These are phyloP conservation scores for Perodicticus potto DNA, from an alignment of 2,797 vertebrate species.

Conservation along the genomic window DNA sequence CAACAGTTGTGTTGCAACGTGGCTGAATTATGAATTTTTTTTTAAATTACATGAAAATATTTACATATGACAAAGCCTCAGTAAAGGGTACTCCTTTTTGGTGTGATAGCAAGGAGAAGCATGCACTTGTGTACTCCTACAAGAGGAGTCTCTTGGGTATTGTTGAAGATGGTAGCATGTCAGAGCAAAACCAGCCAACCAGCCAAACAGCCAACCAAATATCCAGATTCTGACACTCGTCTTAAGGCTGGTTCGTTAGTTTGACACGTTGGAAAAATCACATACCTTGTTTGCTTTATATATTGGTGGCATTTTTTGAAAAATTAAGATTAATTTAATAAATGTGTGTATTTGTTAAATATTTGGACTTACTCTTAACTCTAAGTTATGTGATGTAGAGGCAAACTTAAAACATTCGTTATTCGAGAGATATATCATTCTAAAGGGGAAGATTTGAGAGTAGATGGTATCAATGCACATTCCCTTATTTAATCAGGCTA, in stretches of 20 bases:
- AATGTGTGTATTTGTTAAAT: background rate
- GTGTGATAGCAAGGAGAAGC: background rate
- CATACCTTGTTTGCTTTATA: background rate
- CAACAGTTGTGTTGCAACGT: background rate
- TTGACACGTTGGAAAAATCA: background rate
- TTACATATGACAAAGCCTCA: background rate
- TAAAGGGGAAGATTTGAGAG: background rate
- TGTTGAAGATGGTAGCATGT: background rate
- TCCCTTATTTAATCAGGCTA: background rate
- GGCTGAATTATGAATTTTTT: background rate
- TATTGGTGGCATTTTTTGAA: background rate
- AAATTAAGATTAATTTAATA: background rate
- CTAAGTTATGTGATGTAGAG: background rate
- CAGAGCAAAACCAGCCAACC: background rate
- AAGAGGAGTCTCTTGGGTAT: background rate
- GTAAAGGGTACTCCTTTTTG: background rate
- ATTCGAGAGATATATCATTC: background rate
- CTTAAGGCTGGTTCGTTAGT: background rate
- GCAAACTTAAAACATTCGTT: background rate
- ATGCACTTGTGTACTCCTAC: background rate
- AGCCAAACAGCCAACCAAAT: background rate
- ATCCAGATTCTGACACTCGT: background rate
- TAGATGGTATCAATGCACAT: background rate
- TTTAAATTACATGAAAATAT: background rate
- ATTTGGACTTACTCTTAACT: background rate